Evolutionary conservation across 2,113 vertebrate genomes (phyloP).

Genomic region (Hippocampus comes): DNA sequence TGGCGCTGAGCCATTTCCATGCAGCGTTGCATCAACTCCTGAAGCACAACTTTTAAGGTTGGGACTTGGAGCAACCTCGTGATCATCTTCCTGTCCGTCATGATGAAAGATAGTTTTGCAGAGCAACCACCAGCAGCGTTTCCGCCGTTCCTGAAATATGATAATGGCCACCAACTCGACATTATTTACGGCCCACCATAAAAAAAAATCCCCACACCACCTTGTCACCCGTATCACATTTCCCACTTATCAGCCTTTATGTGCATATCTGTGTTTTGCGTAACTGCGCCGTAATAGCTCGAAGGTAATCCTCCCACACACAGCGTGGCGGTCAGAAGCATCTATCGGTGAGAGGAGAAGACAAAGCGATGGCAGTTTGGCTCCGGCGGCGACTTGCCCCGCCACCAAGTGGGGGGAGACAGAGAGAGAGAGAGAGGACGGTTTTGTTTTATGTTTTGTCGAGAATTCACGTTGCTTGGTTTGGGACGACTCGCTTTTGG

Average conservation of each 20-base stretch:
- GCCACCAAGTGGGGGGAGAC: too few species aligned
- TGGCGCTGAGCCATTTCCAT: too few species aligned
- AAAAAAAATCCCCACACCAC: constrained; percentile 19
- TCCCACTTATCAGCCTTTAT: constrained; percentile 14
- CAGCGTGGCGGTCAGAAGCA: not conserved
- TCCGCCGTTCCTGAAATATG: too few species aligned
- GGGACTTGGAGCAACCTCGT: too few species aligned
- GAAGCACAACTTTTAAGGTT: too few species aligned
- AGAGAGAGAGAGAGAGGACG: not conserved
- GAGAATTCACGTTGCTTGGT: not conserved
- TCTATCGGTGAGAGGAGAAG: not conserved
- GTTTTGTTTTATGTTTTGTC: not conserved
- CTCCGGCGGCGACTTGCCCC: too few species aligned
- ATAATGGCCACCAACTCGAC: too few species aligned
- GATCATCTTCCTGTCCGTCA: too few species aligned
- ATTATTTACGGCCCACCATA: constrained; percentile 26
- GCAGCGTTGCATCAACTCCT: too few species aligned
- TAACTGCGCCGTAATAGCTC: constrained; percentile 14
- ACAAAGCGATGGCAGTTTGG: constrained; percentile 4
- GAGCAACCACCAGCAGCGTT: too few species aligned
- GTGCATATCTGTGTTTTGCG: constrained; percentile 24
- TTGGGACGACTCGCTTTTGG: not conserved
- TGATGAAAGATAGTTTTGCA: too few species aligned
- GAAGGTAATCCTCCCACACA: constrained; percentile 25
- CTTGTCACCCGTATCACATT: constrained; percentile 13